Percentiles rank a stretch among this genome's conserved stretches.
Evolutionary conservation across 2,888 invertebrate species (phyloP).

Genomic region (Tridacna crocea): DNA sequence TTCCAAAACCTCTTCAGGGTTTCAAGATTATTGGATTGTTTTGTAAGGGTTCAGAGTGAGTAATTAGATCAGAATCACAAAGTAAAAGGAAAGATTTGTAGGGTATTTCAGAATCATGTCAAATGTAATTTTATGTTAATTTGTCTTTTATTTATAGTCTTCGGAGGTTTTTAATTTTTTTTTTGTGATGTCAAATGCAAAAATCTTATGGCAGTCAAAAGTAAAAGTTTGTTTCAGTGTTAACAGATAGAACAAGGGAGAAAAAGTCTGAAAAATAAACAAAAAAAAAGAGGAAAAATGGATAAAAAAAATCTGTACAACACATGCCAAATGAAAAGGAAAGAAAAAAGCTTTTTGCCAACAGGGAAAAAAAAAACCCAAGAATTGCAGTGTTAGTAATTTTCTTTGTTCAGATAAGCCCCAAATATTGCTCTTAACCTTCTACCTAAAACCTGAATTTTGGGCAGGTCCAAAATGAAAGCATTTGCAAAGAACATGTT

Average conservation of each 20-base stretch:
- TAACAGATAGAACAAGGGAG: not conserved
- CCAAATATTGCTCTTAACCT: not conserved
- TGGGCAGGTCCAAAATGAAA: not conserved
- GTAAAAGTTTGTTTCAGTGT: no score
- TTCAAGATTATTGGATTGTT: no score
- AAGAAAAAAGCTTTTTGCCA: not conserved
- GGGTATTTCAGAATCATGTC: no score
- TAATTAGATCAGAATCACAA: no score
- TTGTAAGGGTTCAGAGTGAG: no score
- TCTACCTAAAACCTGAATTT: not conserved
- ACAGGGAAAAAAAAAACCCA: not conserved
- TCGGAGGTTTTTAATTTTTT: no score
- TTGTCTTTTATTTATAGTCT: no score
- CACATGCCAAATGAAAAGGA: not conserved
- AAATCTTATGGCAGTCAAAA: no score
- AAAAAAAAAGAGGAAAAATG: conserved; percentile 8
- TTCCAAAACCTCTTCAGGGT: no score
- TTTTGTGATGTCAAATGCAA: no score
- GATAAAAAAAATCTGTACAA: not conserved
- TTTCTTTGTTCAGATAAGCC: not conserved
- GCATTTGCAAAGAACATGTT: not conserved
- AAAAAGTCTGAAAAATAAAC: not conserved
- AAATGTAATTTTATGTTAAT: no score
- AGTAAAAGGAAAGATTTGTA: no score
- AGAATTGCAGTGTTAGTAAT: not conserved